phyloP scores from a whole-genome alignment of 2,888 invertebrate genomes.

The Euplexia lucipara region DNA sequence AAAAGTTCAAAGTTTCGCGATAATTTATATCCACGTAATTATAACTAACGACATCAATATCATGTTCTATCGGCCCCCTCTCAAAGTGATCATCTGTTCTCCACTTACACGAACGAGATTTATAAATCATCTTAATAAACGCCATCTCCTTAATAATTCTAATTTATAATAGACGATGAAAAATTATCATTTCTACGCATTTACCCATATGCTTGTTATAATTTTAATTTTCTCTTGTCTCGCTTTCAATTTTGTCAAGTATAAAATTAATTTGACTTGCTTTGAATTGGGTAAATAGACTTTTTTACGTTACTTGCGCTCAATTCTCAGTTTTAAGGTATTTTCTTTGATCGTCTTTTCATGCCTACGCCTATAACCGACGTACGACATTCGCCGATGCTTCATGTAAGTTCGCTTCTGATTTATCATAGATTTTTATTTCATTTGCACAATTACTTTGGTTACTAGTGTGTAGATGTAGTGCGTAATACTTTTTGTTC shows the following conservation, averaged over 20 bases:
- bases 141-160: slow-evolving; percentile 42
- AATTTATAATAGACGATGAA: slow-evolving; percentile 57
- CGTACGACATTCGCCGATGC: slow-evolving; percentile 84
- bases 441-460: slow-evolving; percentile 83
- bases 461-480: slow-evolving; percentile 80
- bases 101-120: slow-evolving; percentile 53
- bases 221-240: slow-evolving; percentile 71
- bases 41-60: slow-evolving; percentile 47
- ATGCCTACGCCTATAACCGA: slow-evolving; percentile 86
- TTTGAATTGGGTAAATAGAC: slow-evolving; percentile 79
- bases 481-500: slow-evolving; percentile 77
- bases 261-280: slow-evolving; percentile 75
- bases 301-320: slow-evolving; percentile 81
- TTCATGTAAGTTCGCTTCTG: slow-evolving; percentile 88
- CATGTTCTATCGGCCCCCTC: slow-evolving; percentile 40
- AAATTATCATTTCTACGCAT: slow-evolving; percentile 66
- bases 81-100: slow-evolving; percentile 39
- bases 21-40: slow-evolving; percentile 28
- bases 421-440: slow-evolving; percentile 74
- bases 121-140: slow-evolving; percentile 57
- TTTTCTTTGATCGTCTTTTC: slow-evolving; percentile 86
- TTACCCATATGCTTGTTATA: slow-evolving; percentile 77
- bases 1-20: slow-evolving; percentile 21
- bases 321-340: slow-evolving; percentile 84
- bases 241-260: slow-evolving; percentile 76